Evolutionary conservation across 2,888 invertebrate genomes (phyloP).

Genomic region (Microlaimidae sp.): DNA sequence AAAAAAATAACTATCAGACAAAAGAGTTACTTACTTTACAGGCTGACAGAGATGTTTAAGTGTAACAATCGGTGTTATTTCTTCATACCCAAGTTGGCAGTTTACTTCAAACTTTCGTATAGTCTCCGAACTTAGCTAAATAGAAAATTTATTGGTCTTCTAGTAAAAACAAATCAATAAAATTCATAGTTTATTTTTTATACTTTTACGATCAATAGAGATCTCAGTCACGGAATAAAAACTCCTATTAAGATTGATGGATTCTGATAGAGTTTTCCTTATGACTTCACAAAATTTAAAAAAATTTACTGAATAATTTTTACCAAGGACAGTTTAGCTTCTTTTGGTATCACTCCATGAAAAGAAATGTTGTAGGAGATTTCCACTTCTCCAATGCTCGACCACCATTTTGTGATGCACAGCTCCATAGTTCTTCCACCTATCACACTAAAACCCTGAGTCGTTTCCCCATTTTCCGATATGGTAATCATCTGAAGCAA

Average conservation of each 20-base stretch:
- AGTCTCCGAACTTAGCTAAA: conserved; percentile 44
- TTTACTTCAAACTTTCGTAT: conserved; percentile 46
- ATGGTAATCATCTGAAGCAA: conserved; percentile 12
- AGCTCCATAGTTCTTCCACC: conserved; percentile 65
- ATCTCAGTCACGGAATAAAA: too few species aligned
- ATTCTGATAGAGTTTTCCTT: too few species aligned
- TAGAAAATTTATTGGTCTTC: too few species aligned
- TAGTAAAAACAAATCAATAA: too few species aligned
- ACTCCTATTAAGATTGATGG: too few species aligned
- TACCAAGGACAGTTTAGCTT: not conserved
- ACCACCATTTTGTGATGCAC: conserved; percentile 85
- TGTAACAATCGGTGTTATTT: conserved; percentile 55
- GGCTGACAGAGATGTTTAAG: conserved; percentile 55
- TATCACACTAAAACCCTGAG: conserved; percentile 37
- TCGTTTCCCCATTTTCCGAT: conserved; percentile 16
- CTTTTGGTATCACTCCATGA: conserved; percentile 57
- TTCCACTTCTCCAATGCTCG: conserved; percentile 59
- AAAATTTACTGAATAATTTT: not conserved
- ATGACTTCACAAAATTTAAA: not conserved
- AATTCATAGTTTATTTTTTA: too few species aligned
- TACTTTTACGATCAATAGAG: too few species aligned
- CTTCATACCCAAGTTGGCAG: conserved; percentile 54
- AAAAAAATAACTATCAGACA: too few species aligned
- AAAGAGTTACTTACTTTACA: conserved; percentile 18
- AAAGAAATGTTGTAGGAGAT: conserved; percentile 55